These are phyloP conservation scores for Macrotis lagotis DNA, from an alignment of 2,113 vertebrate species.

Conservation along the genomic window DNA sequence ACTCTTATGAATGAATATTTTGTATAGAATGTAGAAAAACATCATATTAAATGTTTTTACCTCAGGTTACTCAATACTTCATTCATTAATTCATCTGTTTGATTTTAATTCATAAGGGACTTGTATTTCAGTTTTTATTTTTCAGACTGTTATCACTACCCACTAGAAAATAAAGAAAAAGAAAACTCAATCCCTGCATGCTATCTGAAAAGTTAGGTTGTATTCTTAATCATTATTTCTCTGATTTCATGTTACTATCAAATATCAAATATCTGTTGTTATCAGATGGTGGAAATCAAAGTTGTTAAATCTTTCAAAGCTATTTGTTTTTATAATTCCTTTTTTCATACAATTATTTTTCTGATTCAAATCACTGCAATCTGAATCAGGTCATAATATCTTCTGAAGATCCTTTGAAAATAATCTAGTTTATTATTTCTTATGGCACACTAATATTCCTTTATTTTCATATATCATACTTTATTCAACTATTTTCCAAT, in stretches of 20 bases:
- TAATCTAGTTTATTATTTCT: not conserved
- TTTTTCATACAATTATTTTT: not conserved
- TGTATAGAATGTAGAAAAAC: not conserved
- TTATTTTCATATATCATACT: not conserved
- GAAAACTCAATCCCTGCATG: no score
- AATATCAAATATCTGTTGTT: no score
- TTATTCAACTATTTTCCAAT: not conserved
- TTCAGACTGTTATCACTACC: not conserved
- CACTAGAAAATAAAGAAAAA: not conserved
- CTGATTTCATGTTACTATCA: no score
- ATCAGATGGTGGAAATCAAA: no score
- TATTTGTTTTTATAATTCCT: not conserved
- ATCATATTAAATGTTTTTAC: not conserved
- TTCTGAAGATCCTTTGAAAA: not conserved
- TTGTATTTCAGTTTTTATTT: not conserved
- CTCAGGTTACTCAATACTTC: not conserved
- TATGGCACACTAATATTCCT: not conserved
- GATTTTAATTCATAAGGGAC: not conserved
- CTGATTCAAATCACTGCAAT: not conserved
- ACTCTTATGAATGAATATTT: not conserved
- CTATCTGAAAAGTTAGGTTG: not conserved
- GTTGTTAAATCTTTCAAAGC: not conserved
- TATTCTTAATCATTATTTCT: not conserved
- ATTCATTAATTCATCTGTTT: not conserved
- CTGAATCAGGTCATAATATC: not conserved